These are phyloP conservation scores for Musca vetustissima DNA, from an alignment of 1,140 invertebrate genomes.

Conservation along the genomic window DNA sequence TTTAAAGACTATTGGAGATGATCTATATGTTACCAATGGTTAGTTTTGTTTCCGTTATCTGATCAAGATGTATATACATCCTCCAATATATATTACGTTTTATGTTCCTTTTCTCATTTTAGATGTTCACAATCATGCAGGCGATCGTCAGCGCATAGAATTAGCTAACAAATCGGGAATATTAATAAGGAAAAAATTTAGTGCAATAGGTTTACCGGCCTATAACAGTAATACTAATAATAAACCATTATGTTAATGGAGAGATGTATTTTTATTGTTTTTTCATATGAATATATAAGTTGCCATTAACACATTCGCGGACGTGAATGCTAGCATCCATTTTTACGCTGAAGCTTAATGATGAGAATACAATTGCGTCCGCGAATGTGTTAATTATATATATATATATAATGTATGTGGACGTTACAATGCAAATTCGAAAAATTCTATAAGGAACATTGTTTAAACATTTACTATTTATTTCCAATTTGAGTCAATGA, in stretches of 20 bases:
- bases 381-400: too few species aligned
- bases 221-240: conserved; percentile 7
- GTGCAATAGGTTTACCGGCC: conserved; percentile 27
- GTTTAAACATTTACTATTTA: too few species aligned
- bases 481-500: too few species aligned
- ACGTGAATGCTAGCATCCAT: too few species aligned
- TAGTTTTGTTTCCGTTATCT: conserved; percentile 5
- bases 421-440: too few species aligned
- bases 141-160: conserved; percentile 46
- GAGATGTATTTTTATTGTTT: too few species aligned
- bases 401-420: too few species aligned
- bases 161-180: conserved; percentile 41
- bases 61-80: neutral
- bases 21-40: conserved; percentile 55
- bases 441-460: too few species aligned
- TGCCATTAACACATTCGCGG: too few species aligned
- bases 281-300: too few species aligned
- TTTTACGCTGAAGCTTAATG: too few species aligned
- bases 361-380: too few species aligned
- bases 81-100: neutral
- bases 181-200: conserved; percentile 49
- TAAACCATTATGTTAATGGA: neutral
- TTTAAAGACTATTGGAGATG: conserved; percentile 52
- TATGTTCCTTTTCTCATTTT: conserved; percentile 1
- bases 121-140: conserved; percentile 52